Conservation (phyloP, 2,113 vertebrate genomes). For the Austrofundulus limnaeus region DNA sequence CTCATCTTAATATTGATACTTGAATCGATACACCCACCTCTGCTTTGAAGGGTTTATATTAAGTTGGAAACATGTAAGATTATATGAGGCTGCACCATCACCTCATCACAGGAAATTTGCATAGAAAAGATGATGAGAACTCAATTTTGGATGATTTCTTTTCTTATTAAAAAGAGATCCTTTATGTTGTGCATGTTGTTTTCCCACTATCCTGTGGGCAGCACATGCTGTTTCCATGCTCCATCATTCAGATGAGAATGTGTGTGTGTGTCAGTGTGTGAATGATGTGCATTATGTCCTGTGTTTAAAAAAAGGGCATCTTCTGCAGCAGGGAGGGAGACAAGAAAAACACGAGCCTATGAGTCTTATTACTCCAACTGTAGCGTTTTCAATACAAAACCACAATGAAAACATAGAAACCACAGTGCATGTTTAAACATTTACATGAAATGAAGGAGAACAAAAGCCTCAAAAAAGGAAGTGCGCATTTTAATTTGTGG, state of each 20-base stretch:
- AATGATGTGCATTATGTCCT: conserved; percentile 7
- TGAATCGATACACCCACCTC: too few species aligned
- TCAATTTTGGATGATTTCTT: conserved; percentile 41
- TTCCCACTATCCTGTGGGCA: conserved; percentile 38
- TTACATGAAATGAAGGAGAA: conserved; percentile 17
- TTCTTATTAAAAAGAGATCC: conserved; percentile 21
- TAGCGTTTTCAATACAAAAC: conserved; percentile 6
- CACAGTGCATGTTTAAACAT: conserved; percentile 6
- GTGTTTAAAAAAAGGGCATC: conserved; percentile 22
- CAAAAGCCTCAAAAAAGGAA: background rate
- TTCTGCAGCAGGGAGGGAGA: background rate
- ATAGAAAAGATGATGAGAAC: conserved; percentile 28
- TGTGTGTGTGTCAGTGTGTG: background rate
- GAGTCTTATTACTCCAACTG: conserved; percentile 3
- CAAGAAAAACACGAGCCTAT: conserved; percentile 8
- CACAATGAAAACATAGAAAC: conserved; percentile 29
- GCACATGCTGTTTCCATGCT: conserved; percentile 6
- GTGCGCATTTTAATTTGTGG: conserved; percentile 10
- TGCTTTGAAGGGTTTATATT: conserved; percentile 26
- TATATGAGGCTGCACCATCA: conserved; percentile 15
- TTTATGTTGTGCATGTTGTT: conserved; percentile 24
- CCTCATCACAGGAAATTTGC: conserved; percentile 42
- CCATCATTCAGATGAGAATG: conserved; percentile 22
- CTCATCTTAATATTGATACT: too few species aligned
- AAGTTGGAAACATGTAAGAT: conserved; percentile 15